Evolutionary conservation across 2,888 invertebrate genomes (phyloP).

Genomic region (Chloromyia formosa): DNA sequence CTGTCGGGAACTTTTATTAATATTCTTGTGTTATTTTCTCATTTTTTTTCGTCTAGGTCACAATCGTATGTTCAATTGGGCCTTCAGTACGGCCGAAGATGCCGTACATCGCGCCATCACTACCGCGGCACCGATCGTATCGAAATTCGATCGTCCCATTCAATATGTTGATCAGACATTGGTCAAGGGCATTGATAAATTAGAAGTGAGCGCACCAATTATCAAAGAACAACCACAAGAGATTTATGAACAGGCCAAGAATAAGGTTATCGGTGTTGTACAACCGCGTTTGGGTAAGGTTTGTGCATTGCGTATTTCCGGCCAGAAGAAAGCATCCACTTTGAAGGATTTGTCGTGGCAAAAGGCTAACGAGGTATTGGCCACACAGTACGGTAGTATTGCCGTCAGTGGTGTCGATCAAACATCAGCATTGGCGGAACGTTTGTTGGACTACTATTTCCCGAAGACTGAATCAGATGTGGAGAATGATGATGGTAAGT

Average conservation of each 20-base stretch:
- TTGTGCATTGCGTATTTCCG: constrained; percentile 60
- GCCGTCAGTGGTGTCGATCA: constrained; percentile 74
- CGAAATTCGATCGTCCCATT: constrained; percentile 67
- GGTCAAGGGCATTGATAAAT: constrained; percentile 72
- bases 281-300: constrained; percentile 69
- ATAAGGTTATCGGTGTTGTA: constrained; percentile 68
- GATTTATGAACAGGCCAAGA: constrained; percentile 67
- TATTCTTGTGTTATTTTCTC: background rate
- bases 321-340: constrained; percentile 69
- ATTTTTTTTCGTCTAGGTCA: constrained; percentile 63
- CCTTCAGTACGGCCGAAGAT: constrained; percentile 72
- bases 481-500: constrained; percentile 66
- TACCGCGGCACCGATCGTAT: constrained; percentile 72
- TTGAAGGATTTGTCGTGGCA: constrained; percentile 76
- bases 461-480: constrained; percentile 70
- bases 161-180: constrained; percentile 72
- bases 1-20: too few species aligned
- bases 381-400: constrained; percentile 74
- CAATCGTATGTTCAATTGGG: constrained; percentile 75
- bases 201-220: constrained; percentile 73
- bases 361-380: constrained; percentile 75
- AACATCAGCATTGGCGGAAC: constrained; percentile 75
- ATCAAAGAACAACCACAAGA: constrained; percentile 74
- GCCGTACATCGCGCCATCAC: constrained; percentile 71
- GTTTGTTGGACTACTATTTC: constrained; percentile 77